These are phyloP conservation scores for Pongo pygmaeus DNA, from an alignment of 2,113 vertebrate genomes.

Conservation along the genomic window DNA sequence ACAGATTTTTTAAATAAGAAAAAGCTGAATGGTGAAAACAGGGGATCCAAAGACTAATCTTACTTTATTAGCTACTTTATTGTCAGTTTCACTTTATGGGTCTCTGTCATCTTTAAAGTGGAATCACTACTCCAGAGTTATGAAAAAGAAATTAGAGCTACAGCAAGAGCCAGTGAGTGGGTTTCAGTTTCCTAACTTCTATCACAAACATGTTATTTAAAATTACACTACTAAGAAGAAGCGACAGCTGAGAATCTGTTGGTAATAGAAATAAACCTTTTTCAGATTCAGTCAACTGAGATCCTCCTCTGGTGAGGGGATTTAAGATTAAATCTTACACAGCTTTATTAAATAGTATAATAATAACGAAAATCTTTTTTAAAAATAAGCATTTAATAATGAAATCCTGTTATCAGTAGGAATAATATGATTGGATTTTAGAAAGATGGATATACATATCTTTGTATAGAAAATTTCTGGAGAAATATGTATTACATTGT, in stretches of 20 bases:
- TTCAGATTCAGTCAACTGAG: slow-evolving; percentile 32
- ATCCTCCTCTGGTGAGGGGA: neutral
- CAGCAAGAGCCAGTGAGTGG: neutral
- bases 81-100: neutral
- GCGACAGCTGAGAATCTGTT: neutral
- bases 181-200: slow-evolving; percentile 47
- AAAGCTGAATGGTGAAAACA: neutral
- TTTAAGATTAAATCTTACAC: slow-evolving; percentile 41
- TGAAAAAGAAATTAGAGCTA: slow-evolving; percentile 20
- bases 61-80: neutral
- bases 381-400: slow-evolving; percentile 31
- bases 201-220: slow-evolving; percentile 34
- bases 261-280: slow-evolving; percentile 32
- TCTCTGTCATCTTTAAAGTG: neutral
- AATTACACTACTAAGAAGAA: neutral
- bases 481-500: neutral
- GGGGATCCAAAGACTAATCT: neutral
- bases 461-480: neutral
- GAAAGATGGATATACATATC: neutral
- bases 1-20: neutral
- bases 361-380: slow-evolving; percentile 29
- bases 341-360: slow-evolving; percentile 15
- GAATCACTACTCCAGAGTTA: neutral
- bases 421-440: neutral
- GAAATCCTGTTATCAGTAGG: neutral